Evolutionary conservation across 2,888 invertebrate genomes (phyloP).

Genomic region (Heliconius aoede): DNA sequence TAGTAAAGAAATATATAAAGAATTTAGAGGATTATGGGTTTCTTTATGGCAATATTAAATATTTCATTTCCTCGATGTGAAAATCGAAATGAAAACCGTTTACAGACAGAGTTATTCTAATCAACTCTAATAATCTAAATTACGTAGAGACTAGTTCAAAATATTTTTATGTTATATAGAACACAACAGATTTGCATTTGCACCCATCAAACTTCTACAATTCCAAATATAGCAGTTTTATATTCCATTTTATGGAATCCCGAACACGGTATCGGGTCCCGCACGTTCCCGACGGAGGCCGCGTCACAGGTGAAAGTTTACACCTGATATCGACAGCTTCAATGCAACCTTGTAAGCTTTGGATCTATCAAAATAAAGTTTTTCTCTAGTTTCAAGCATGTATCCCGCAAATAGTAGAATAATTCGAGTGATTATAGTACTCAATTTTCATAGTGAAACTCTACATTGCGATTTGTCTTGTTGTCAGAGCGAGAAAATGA

Average conservation of each 20-base stretch:
- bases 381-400: neutral
- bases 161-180: too few species aligned
- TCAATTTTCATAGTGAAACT: too few species aligned
- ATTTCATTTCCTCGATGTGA: too few species aligned
- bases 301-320: conserved; percentile 63
- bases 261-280: conserved; percentile 43
- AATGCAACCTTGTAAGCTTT: conserved; percentile 39
- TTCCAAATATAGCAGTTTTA: conserved; percentile 33
- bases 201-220: conserved; percentile 32
- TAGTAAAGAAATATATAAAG: neutral
- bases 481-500: too few species aligned
- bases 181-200: too few species aligned
- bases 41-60: too few species aligned
- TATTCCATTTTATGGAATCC: conserved; percentile 45
- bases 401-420: neutral
- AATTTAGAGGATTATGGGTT: too few species aligned
- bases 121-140: too few species aligned
- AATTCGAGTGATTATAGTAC: neutral
- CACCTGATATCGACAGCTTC: conserved; percentile 70
- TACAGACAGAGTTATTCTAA: too few species aligned
- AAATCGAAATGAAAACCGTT: too few species aligned
- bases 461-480: too few species aligned
- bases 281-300: conserved; percentile 43
- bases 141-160: too few species aligned
- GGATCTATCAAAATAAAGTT: conserved; percentile 35